Conservation (phyloP, 2,888 invertebrate genomes). For the Melipona beecheii region DNA sequence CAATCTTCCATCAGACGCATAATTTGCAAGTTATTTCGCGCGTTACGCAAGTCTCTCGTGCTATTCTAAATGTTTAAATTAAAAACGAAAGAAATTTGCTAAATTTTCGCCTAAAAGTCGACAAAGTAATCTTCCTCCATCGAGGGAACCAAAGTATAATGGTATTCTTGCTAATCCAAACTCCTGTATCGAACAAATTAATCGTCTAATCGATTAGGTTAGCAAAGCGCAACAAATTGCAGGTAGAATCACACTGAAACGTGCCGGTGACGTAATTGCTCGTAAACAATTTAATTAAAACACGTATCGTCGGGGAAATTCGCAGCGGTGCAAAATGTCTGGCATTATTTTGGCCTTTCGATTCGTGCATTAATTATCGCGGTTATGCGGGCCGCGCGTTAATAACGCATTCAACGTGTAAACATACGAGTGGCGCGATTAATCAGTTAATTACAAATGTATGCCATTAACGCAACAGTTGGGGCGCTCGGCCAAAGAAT, state of each 20-base stretch:
- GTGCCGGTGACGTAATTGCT: neutral
- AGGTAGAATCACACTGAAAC: too few species aligned
- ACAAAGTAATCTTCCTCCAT: too few species aligned
- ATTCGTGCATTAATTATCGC: conserved; percentile 2
- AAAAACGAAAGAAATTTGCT: too few species aligned
- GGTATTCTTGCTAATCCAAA: too few species aligned
- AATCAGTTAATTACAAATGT: conserved; percentile 9
- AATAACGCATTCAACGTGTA: neutral
- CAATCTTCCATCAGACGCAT: too few species aligned
- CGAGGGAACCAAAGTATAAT: too few species aligned
- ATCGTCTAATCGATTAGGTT: neutral
- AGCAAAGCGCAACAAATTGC: neutral
- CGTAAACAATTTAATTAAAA: neutral
- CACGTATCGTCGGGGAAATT: neutral
- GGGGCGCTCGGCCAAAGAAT: neutral
- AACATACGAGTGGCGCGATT: neutral
- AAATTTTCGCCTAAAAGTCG: too few species aligned
- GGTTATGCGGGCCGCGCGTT: neutral
- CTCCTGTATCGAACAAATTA: neutral
- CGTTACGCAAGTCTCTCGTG: too few species aligned
- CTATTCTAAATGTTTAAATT: too few species aligned
- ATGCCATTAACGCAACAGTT: neutral
- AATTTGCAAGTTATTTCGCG: too few species aligned
- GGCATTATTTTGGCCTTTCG: neutral
- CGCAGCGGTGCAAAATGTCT: neutral